These are phyloP conservation scores for Buceros bicornis DNA, from an alignment of 2,797 vertebrate species.

Conservation along the genomic window DNA sequence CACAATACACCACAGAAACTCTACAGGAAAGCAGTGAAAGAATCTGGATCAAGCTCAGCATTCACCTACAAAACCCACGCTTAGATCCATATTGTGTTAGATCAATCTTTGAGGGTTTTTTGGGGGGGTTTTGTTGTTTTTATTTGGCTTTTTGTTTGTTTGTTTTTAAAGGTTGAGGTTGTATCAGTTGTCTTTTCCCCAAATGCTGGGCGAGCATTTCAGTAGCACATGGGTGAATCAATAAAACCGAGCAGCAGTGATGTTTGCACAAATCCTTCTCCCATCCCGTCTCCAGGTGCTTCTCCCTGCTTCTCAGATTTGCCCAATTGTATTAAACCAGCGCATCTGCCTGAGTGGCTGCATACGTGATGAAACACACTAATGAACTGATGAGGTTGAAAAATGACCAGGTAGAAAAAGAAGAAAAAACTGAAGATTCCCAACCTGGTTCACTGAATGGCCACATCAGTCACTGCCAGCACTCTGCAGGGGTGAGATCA, in stretches of 20 bases:
- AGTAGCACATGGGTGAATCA: background rate
- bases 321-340: background rate
- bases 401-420: background rate
- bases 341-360: background rate
- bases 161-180: background rate
- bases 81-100: background rate
- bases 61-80: background rate
- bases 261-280: background rate
- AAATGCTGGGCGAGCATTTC: background rate
- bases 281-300: background rate
- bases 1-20: background rate
- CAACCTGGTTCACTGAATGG: background rate
- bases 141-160: background rate
- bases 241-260: background rate
- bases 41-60: background rate
- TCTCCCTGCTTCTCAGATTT: background rate
- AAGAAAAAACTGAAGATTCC: background rate
- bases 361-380: background rate
- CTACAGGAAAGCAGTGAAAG: background rate
- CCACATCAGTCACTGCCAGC: background rate
- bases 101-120: background rate
- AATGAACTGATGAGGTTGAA: background rate
- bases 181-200: background rate
- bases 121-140: rapidly evolving
- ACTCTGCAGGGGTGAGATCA: background rate